phyloP scores from a whole-genome alignment of 2,113 vertebrate species.

The Centropus bengalensis region DNA sequence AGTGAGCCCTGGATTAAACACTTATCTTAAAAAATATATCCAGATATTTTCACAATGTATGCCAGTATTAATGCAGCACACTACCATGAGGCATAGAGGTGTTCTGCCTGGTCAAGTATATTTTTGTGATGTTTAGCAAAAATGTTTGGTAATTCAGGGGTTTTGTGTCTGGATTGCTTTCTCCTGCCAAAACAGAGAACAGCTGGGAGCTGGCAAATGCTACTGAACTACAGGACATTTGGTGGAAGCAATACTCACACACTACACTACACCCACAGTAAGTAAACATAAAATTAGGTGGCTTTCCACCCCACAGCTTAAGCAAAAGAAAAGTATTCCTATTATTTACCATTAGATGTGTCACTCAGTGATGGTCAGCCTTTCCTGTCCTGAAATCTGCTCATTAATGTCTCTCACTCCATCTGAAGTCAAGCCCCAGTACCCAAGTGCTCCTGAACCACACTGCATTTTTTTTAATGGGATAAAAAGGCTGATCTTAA shows the following conservation, averaged over 20 bases:
- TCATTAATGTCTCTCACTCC: not conserved
- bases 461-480: not conserved
- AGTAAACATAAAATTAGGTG: conserved; percentile 10
- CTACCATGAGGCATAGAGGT: not conserved
- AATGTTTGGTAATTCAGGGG: not conserved
- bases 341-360: not conserved
- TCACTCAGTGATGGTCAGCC: not conserved
- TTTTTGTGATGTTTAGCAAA: not conserved
- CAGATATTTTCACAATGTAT: not conserved
- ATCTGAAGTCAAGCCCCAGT: not conserved
- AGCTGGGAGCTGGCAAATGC: not conserved
- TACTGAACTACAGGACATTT: not conserved
- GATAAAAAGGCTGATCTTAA: not conserved
- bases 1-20: not conserved
- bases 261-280: not conserved
- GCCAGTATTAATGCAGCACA: not conserved
- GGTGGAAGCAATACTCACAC: not conserved
- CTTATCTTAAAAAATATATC: not conserved
- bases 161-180: not conserved
- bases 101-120: not conserved
- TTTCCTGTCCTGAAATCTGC: not conserved
- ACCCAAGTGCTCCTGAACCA: not conserved
- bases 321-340: not conserved
- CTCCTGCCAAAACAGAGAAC: conserved; percentile 2
- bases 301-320: not conserved